A percentile compares a stretch with the other conserved stretches of the same genome.
phyloP scores from a whole-genome alignment of 2,888 invertebrate species.

The Parnassius orleans region DNA sequence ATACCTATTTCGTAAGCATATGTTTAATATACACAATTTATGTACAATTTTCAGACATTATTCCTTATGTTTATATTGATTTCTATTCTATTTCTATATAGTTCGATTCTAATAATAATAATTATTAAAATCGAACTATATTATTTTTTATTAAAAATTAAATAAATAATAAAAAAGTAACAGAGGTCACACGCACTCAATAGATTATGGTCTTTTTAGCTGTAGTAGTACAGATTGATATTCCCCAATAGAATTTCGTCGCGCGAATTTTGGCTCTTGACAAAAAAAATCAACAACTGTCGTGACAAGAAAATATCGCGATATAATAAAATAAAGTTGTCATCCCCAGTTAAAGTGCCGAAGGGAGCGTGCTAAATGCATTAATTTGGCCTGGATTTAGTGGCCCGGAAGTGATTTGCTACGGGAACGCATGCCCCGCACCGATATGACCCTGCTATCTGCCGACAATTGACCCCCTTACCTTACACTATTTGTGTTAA shows the following conservation, averaged over 20 bases:
- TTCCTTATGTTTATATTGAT: too few relatives aligned
- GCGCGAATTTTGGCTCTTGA: background rate
- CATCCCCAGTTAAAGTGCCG: slow-evolving; percentile 71
- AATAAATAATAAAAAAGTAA: too few relatives aligned
- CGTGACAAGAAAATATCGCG: slow-evolving; percentile 77
- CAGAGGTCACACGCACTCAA: too few relatives aligned
- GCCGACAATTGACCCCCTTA: slow-evolving; percentile 59
- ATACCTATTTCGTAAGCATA: too few relatives aligned
- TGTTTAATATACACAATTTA: too few relatives aligned
- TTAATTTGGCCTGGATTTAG: slow-evolving; percentile 80
- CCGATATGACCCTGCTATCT: slow-evolving; percentile 68
- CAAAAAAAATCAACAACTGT: slow-evolving; percentile 41
- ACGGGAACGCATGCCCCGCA: slow-evolving; percentile 74
- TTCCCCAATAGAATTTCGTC: background rate
- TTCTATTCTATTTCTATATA: too few relatives aligned
- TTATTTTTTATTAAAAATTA: too few relatives aligned
- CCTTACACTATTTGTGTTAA: slow-evolving; percentile 46
- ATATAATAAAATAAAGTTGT: slow-evolving; percentile 80
- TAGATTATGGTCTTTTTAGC: too few relatives aligned
- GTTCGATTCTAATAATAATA: too few relatives aligned
- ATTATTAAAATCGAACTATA: too few relatives aligned
- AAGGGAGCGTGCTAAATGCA: slow-evolving; percentile 79
- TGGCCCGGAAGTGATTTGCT: slow-evolving; percentile 81
- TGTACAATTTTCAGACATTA: too few relatives aligned
- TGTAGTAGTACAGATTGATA: background rate